These are phyloP conservation scores for Labeo calbasu DNA, from an alignment of 2,797 vertebrate species.

Conservation along the genomic window DNA sequence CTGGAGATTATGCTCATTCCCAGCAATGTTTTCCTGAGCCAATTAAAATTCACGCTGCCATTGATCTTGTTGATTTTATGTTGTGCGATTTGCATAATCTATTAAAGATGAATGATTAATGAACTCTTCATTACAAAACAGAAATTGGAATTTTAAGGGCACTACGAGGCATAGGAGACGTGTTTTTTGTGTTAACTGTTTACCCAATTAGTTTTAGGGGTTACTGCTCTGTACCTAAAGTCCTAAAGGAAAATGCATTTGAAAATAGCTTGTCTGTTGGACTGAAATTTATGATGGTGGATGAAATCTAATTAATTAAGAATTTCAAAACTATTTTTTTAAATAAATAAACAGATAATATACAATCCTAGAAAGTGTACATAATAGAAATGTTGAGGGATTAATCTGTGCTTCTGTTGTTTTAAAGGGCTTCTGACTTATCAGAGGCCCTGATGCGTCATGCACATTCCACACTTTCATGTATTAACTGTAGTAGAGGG, in stretches of 20 bases:
- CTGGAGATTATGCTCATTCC: constrained; percentile 84
- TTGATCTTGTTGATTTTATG: constrained; percentile 99
- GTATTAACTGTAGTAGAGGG: constrained; percentile 41
- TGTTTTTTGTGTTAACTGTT: constrained; percentile 73
- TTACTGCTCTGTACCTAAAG: constrained; percentile 61
- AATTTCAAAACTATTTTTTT: too few relatives aligned
- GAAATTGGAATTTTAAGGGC: constrained; percentile 77
- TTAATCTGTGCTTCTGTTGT: constrained; percentile 1
- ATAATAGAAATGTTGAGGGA: neutral
- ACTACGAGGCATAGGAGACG: constrained; percentile 69
- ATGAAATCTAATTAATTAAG: neutral
- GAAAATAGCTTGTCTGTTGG: constrained; percentile 11
- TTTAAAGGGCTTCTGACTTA: neutral
- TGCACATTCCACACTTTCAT: constrained; percentile 50
- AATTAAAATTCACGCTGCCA: constrained; percentile 96
- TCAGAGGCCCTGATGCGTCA: constrained; percentile 41
- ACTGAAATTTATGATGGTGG: constrained; percentile 12
- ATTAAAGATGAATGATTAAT: constrained; percentile 99
- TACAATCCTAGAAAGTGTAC: too few relatives aligned
- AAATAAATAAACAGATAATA: neutral
- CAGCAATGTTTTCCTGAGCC: constrained; percentile 94
- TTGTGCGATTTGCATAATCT: constrained; percentile 97
- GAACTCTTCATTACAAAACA: constrained; percentile 82
- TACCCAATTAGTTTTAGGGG: constrained; percentile 69
- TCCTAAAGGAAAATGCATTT: constrained; percentile 58